Conservation (phyloP, 2,113 vertebrate genomes). For the Terrapene triunguis region DNA sequence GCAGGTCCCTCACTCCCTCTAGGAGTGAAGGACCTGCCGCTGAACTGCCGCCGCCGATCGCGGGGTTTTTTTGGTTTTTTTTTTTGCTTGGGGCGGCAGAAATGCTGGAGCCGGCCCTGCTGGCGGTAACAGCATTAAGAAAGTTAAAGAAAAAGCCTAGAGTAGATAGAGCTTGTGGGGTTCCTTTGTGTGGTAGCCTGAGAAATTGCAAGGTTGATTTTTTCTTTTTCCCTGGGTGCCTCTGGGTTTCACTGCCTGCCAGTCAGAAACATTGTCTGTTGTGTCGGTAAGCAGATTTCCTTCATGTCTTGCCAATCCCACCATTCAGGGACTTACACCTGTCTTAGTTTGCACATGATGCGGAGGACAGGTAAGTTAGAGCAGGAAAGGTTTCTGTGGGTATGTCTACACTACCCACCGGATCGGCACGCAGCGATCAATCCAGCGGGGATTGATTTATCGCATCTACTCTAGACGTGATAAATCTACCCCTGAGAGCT, state of each 20-base stretch:
- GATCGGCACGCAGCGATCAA: too few relatives aligned
- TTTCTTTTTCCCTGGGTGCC: not conserved
- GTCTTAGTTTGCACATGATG: rapidly evolving
- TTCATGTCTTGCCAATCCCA: not conserved
- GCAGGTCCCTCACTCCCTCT: too few relatives aligned
- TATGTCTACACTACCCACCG: too few relatives aligned
- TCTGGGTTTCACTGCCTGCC: not conserved
- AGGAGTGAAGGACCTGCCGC: too few relatives aligned
- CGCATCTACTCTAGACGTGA: too few relatives aligned
- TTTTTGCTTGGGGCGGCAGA: too few relatives aligned
- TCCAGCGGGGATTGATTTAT: too few relatives aligned
- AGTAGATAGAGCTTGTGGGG: not conserved
- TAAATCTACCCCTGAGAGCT: too few relatives aligned
- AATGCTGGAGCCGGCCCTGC: not conserved
- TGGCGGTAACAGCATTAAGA: not conserved
- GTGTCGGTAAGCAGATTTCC: not conserved
- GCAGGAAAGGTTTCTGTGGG: not conserved
- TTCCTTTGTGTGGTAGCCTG: not conserved
- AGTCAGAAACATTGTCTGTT: not conserved
- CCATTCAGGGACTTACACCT: not conserved
- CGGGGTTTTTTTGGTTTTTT: too few relatives aligned
- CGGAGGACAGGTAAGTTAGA: not conserved
- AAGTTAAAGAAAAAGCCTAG: not conserved
- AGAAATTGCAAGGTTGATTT: not conserved
- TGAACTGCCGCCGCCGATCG: too few relatives aligned